A percentile compares a stretch with the other conserved stretches of the same genome.
Evolutionary conservation across 2,888 invertebrate species (phyloP).

Genomic region (Trichacis sp.): DNA sequence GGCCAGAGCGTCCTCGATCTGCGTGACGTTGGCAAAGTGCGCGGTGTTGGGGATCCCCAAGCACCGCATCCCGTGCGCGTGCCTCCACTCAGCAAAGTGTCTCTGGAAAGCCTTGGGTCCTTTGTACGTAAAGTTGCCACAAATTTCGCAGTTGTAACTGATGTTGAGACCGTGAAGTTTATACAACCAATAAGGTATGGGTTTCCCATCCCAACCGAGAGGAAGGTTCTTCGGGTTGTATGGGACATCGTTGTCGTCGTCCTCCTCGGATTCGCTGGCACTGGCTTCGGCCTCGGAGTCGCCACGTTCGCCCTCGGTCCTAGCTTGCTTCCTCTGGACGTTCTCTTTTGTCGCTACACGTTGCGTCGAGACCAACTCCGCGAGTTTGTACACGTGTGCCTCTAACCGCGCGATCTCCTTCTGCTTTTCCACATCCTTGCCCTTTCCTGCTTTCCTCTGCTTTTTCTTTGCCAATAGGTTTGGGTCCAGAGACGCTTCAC

Average conservation of each 20-base stretch:
- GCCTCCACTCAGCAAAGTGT: constrained; percentile 95
- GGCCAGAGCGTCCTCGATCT: constrained; percentile 97
- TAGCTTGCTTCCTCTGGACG: constrained; percentile 97
- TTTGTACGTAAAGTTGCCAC: constrained; percentile 97
- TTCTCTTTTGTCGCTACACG: constrained; percentile 95
- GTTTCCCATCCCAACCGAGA: constrained; percentile 98
- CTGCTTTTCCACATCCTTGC: constrained; percentile 78
- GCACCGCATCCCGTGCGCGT: constrained; percentile 96
- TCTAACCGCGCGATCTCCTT: constrained; percentile 90
- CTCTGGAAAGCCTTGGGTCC: constrained; percentile 99
- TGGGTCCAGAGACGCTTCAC: constrained; percentile 91
- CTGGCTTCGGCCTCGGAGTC: constrained; percentile 93
- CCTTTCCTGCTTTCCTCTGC: constrained; percentile 76
- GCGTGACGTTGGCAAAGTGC: constrained; percentile 99
- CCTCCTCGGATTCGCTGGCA: constrained; percentile 83
- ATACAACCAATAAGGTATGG: constrained; percentile 97
- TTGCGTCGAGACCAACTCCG: constrained; percentile 87
- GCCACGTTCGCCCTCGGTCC: constrained; percentile 92
- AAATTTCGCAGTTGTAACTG: constrained; percentile 99
- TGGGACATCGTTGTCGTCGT: constrained; percentile 93
- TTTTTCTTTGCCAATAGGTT: constrained; percentile 92
- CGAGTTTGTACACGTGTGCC: constrained; percentile 89
- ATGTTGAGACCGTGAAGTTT: constrained; percentile 99
- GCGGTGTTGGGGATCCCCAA: constrained; percentile 99
- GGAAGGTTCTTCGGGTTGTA: constrained; percentile 99